phyloP scores from a whole-genome alignment of 2,888 invertebrate species.

The Epicampocera succincta region DNA sequence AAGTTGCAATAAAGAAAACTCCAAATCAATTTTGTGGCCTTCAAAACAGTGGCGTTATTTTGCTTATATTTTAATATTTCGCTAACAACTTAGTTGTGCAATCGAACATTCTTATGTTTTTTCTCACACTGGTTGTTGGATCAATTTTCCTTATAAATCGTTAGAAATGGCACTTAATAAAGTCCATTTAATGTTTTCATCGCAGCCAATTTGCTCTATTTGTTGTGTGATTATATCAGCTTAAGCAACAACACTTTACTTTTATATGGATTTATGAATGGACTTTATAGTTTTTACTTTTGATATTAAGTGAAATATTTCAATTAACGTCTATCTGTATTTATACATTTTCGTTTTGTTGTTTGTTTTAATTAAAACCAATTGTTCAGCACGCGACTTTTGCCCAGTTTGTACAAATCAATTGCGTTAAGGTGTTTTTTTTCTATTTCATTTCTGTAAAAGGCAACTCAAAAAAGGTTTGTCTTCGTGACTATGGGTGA shows the following conservation, averaged over 20 bases:
- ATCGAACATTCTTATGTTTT: too few species aligned
- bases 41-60: too few species aligned
- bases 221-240: constrained; percentile 7
- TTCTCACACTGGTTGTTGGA: too few species aligned
- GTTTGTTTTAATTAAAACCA: constrained; percentile 41
- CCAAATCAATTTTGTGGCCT: too few species aligned
- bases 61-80: too few species aligned
- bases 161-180: too few species aligned
- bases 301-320: constrained; percentile 22
- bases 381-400: constrained; percentile 59
- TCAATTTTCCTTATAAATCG: too few species aligned
- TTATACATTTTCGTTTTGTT: too few species aligned
- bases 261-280: background rate
- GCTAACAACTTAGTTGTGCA: too few species aligned
- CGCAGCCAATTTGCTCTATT: constrained; percentile 24
- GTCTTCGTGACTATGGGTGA: constrained; percentile 9
- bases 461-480: constrained; percentile 14
- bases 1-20: too few species aligned
- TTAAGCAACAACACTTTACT: constrained; percentile 4
- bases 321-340: constrained; percentile 30
- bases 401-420: constrained; percentile 38
- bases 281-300: constrained; percentile 23
- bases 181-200: background rate
- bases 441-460: background rate
- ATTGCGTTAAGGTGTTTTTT: background rate